Evolutionary conservation across 2,888 invertebrate genomes (phyloP), one percentile per base, ranked within the genome.

Genomic region (Allacma fusca): DNA sequence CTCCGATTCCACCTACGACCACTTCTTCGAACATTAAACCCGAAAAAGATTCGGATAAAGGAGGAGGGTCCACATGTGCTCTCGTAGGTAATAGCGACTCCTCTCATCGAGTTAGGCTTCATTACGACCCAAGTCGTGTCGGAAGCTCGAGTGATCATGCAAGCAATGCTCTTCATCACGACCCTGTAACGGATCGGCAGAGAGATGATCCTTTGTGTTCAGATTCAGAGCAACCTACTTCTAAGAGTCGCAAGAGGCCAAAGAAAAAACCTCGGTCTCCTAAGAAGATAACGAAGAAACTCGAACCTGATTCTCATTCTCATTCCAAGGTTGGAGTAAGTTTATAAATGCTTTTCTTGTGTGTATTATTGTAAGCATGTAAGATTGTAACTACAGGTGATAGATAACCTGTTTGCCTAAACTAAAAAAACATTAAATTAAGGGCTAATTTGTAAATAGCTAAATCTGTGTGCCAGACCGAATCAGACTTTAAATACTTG

Each of bases 61-160:
- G 76, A 76, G 78, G 65, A 44, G 65, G 29, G 24, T 43, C 24
- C 24, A 64, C 23, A 5, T 34, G 68, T n/a, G 76, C 34, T 23
- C 79, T 69, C 34, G 23, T 79, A 28, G 57, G 43, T 19, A 67
- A 67, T 70, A 64, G 78, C 34, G 79, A 70, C 70, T 74, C 76
- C 69, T 28, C 79, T 50, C 79, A 76, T 76, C 79, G 75, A 43
- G 78, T 79, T 44, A 77, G 80, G 77, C 77, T 80, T 76, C 81
- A 79, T 64, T 78, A 81, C 70, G 80, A 80, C 80, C 80, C 82
- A 75, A 81, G 81, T 79, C 80, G 81, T 68, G 83, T 83, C 44
- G 84, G 82, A 73, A 84, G 84, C 78, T 83, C 84, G 24, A 83
- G 82, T 80, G 84, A 84, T 77, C 80, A 81, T 44, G 75, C 77